Conservation (phyloP, 2,888 invertebrate species). For the Poecilobothrus nobilitatus region DNA sequence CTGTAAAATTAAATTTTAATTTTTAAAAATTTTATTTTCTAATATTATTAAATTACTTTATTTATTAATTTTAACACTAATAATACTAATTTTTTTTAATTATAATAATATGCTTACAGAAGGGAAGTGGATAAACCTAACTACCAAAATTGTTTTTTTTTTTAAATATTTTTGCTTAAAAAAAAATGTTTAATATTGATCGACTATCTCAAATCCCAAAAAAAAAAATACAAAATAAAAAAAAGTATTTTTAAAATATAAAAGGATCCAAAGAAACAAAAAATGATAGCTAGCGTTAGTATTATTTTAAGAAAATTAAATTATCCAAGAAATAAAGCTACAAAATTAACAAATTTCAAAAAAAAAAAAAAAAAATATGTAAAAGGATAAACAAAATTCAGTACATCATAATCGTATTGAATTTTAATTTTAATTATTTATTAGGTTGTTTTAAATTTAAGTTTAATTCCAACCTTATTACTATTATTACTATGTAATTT, state of each 20-base stretch:
- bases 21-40: not conserved
- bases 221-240: not conserved
- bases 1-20: slow-evolving; percentile 23
- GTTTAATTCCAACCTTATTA: too few species aligned
- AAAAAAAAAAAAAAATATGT: not conserved
- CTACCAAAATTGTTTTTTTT: not conserved
- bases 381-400: too few species aligned
- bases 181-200: not conserved
- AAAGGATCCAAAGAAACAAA: not conserved
- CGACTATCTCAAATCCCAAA: not conserved
- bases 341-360: not conserved
- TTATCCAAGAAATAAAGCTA: not conserved
- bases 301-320: not conserved
- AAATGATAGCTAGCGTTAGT: not conserved
- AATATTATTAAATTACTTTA: not conserved
- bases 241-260: not conserved
- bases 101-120: not conserved
- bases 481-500: too few species aligned
- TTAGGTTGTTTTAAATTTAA: too few species aligned
- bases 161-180: too few species aligned
- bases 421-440: too few species aligned
- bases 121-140: not conserved
- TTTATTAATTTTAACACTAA: not conserved
- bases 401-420: too few species aligned
- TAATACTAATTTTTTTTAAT: not conserved